These are phyloP conservation scores for human DNA, from an alignment of 2,113 vertebrate genomes.

Conservation along the genomic window GRCh38 chr4:34311001-34311500, in stretches of 20 bases:
- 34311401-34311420: not conserved
- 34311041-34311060: not conserved
- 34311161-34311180: not conserved
- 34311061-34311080: not conserved
- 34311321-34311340: not conserved
- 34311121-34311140: not conserved
- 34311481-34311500: not conserved
- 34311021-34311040: not conserved
- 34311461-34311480: not conserved
- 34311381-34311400: accelerated
- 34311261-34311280: not conserved
- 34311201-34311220: not conserved
- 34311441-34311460: not conserved
- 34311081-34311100: not conserved
- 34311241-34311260: not conserved
- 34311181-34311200: not conserved
- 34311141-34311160: not conserved
- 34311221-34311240: not conserved
- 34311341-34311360: not conserved
- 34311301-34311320: not conserved
- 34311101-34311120: not conserved
- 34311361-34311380: accelerated
- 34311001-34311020: not conserved
- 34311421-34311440: not conserved
- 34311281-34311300: not conserved